Evolutionary conservation across 2,797 vertebrate species (phyloP), one percentile per base, ranked within the genome.

Genomic region (Enteromius treurensis): DNA sequence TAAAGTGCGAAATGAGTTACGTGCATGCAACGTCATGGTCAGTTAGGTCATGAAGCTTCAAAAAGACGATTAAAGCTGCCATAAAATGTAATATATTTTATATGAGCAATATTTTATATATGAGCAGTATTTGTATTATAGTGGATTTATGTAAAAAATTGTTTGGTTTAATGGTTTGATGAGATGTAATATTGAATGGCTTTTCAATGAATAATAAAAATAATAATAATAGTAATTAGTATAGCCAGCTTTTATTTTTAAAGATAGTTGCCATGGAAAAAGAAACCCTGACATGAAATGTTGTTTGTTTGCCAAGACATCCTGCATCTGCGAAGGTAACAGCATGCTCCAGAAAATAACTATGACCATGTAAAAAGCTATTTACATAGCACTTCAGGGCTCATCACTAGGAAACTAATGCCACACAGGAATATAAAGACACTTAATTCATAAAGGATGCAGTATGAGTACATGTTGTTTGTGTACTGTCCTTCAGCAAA

Each of bases 271-370:
- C 60, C 69, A 78, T 79, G 32, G 55, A 5, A 77, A 77, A 77
- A 58, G 37, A 51, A 68, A 26, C 65, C 80, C 51, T 60, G 68
- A 60, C 64, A 74, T 70, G 17, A 75, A 40, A 14, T 10, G 37
- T 60, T 87, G 64, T 71, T 86, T 80, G 7, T 84, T 84, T 84
- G 58, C 37, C 32, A 69, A 40, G 77, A 64, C 58, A 70, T 23
- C 62, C 29, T 7, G 51, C 64, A 86, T 85, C 86, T 85, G 51
- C 70, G 77, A 81, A 80, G 55, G 51, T 49, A 82, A 78, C 32
- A 70, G 64, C 60, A 37, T 70, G 70, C 68, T 86, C 58, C 58
- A 23, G 45, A 84, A 84, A 80, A 37, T 68, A 62, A 55, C n/a
- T 17, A 47, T n/a, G 6, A 14, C 55, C 40, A 62, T 77, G 40